Conservation (phyloP, 2,888 invertebrate genomes). For the Tinea trinotella region DNA sequence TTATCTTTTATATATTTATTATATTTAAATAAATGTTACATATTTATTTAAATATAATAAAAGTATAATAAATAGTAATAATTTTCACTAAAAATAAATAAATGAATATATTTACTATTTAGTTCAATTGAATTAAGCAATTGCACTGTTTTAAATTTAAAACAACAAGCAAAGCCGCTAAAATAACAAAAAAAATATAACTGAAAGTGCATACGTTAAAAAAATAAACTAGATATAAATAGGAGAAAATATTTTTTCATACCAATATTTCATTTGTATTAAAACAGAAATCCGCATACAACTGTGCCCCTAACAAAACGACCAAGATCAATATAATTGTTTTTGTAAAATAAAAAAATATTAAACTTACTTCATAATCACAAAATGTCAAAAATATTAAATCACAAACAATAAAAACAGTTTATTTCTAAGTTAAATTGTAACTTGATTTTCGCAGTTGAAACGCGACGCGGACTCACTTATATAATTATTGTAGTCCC, state of each 20-base stretch:
- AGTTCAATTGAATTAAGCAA: too few relatives aligned
- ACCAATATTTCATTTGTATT: not conserved
- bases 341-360: not conserved
- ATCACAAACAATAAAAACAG: not conserved
- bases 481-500: constrained; percentile 50
- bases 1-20: too few relatives aligned
- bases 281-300: constrained; percentile 5
- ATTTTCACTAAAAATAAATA: too few relatives aligned
- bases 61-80: too few relatives aligned
- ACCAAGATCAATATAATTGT: constrained; percentile 5
- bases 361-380: not conserved
- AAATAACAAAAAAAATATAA: too few relatives aligned
- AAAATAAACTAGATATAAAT: too few relatives aligned
- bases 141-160: too few relatives aligned
- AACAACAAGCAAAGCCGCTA: too few relatives aligned
- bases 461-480: constrained; percentile 26
- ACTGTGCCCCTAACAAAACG: not conserved
- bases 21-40: too few relatives aligned
- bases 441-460: not conserved
- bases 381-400: not conserved
- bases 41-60: too few relatives aligned
- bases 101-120: too few relatives aligned
- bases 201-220: too few relatives aligned
- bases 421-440: not conserved
- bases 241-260: not conserved